These are phyloP conservation scores for Sapajus apella DNA, from an alignment of 2,113 vertebrate genomes.

Conservation along the genomic window DNA sequence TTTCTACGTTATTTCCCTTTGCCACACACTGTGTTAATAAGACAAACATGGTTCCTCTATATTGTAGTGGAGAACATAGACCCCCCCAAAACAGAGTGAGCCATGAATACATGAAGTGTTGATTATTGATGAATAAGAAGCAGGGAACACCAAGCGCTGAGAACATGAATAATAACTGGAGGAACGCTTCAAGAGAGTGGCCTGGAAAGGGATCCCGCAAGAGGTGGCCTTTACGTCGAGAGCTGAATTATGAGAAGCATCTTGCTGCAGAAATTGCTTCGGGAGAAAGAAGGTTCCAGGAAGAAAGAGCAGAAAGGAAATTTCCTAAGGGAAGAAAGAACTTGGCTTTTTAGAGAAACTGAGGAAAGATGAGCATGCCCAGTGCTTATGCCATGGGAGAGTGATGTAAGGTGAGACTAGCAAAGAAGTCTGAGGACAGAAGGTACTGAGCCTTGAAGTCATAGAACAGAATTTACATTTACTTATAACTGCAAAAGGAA, in stretches of 20 bases:
- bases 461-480: not conserved
- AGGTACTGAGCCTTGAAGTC: not conserved
- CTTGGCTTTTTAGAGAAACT: constrained; percentile 30
- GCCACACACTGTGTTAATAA: not conserved
- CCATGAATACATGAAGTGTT: not conserved
- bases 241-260: not conserved
- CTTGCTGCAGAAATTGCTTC: not conserved
- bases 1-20: not conserved
- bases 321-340: not conserved
- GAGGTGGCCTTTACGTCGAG: not conserved
- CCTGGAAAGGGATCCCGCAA: not conserved
- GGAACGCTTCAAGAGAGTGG: not conserved
- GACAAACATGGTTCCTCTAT: not conserved
- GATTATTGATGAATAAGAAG: not conserved
- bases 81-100: not conserved
- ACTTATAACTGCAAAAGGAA: not conserved
- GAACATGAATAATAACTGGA: not conserved
- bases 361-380: not conserved
- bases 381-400: not conserved
- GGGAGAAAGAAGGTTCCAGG: not conserved
- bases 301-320: not conserved
- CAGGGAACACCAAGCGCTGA: not conserved
- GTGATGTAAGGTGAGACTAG: not conserved
- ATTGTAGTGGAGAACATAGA: not conserved
- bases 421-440: not conserved